Percentiles rank a stretch among this genome's conserved stretches.
Evolutionary conservation across 2,113 vertebrate genomes (phyloP).

Genomic region (Epinephelus fuscoguttatus): DNA sequence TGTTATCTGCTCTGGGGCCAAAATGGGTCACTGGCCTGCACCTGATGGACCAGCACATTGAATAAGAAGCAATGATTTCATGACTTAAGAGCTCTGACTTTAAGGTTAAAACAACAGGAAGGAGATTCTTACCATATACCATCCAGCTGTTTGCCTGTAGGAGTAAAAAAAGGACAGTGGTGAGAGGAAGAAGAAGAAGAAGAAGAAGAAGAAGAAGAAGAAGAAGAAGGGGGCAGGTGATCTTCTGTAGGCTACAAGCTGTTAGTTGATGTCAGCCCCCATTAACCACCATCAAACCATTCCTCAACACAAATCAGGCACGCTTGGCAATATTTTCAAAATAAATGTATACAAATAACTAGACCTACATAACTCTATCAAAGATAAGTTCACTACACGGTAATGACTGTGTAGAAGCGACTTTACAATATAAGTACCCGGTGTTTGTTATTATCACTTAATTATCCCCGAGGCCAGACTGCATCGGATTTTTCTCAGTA

Average conservation of each 20-base stretch:
- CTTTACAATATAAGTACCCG: not conserved
- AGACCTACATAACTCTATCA: not conserved
- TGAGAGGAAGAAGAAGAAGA: not conserved
- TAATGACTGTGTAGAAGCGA: not conserved
- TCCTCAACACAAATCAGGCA: not conserved
- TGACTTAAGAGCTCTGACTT: not conserved
- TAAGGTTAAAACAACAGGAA: constrained; percentile 7
- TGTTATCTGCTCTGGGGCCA: constrained; percentile 2
- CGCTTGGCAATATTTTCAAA: not conserved
- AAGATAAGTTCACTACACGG: not conserved
- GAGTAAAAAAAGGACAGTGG: constrained; percentile 55
- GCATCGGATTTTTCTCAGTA: constrained; percentile 19
- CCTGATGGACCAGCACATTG: not conserved
- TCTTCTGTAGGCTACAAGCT: not conserved
- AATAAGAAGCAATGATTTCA: not conserved
- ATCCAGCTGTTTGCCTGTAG: constrained; percentile 96
- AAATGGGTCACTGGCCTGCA: constrained; percentile 17
- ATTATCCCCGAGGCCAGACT: constrained; percentile 36
- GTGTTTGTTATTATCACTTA: constrained; percentile 26
- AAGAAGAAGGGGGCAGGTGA: not conserved
- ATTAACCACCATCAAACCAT: not conserved
- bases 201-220: not conserved
- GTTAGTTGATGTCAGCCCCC: not conserved
- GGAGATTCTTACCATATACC: constrained; percentile 93
- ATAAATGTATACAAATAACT: not conserved